These are phyloP conservation scores for Caenorhabditis sp. DNA, from an alignment of 2,888 invertebrate species.

Conservation along the genomic window DNA sequence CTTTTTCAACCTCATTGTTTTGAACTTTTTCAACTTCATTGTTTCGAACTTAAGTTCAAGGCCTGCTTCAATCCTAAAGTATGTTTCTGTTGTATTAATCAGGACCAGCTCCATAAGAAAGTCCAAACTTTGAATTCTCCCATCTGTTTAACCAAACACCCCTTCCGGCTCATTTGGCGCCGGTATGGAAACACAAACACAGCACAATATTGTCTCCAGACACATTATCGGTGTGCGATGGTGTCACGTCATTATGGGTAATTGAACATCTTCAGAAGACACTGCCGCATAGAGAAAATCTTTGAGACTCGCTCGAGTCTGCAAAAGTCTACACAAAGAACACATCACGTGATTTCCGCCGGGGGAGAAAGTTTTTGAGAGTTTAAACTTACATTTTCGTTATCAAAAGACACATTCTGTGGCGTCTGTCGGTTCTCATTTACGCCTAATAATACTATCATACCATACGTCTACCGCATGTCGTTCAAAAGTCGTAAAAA, in stretches of 20 bases:
- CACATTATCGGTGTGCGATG: conserved; percentile 15
- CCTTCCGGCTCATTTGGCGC: conserved; percentile 13
- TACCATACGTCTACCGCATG: conserved; percentile 32
- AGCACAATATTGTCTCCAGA: conserved; percentile 13
- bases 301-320: conserved; percentile 13
- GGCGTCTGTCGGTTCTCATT: not conserved
- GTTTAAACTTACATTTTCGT: not conserved
- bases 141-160: conserved; percentile 3
- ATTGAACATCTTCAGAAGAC: conserved; percentile 32
- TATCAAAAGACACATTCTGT: not conserved
- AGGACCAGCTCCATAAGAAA: not conserved
- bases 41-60: too few species aligned
- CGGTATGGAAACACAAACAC: conserved; percentile 31
- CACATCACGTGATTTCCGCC: conserved; percentile 4
- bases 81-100: too few species aligned
- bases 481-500: conserved; percentile 17
- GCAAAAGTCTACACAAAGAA: not conserved
- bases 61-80: too few species aligned
- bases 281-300: not conserved
- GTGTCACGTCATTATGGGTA: conserved; percentile 42
- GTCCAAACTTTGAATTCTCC: not conserved
- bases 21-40: too few species aligned
- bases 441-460: not conserved
- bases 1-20: too few species aligned
- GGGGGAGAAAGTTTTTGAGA: not conserved